Base-by-base conservation (phyloP, 2,888 invertebrate species). In the Tineola bisselliella region DNA sequence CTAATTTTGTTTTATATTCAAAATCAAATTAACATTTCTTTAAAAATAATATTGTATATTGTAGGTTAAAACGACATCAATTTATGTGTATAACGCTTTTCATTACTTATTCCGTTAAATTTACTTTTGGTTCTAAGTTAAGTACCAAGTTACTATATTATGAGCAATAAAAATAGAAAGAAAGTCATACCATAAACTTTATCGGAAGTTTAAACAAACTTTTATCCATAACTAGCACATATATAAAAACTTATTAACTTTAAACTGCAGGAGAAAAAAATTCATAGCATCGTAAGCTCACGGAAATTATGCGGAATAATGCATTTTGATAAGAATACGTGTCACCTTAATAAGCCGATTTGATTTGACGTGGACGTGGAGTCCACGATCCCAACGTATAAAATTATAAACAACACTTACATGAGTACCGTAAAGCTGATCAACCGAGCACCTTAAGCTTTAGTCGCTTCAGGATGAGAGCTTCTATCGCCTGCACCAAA, bases 261-360 rank as follows among this genome's bases (percentile, higher is more conserved):
- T 4, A 59, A 59, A 31, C 31, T 2, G 33, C 15, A 48, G 15
- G 15, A 59, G 13, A 38, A n/a, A 59, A 1, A 38, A 1, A 18
- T 18, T 12, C 38, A 12, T 8, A 31, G 12, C 11, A n/a, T 3
- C 15, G 31, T 33, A 25, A 8, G 43, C 19, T 13, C 25, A 44
- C 18, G n/a, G 13, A 59, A 59, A 44, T 59, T 58, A 18, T 44
- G 8, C 13, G 11, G 44, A 44, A 59, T 44, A 17, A 44, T 59
- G 44, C 18, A 17, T 44, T 44, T 59, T 62, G 62, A 62, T 61
- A 73, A 76, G 77, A 83, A 83, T 86, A 87, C 87, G 87, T 87
- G 87, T 87, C 87, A 87, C 84, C 84, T 84, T 73, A 69, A 70
- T 80, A 79, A 84, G 79, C 84, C 81, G 83, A 82, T 84, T 84